A percentile compares a stretch with the other conserved stretches of the same genome.
Evolutionary conservation across 37 sponge, comb jelly and placozoan species (phyloP).

Genomic region (Halisarca cf. caerulea): DNA sequence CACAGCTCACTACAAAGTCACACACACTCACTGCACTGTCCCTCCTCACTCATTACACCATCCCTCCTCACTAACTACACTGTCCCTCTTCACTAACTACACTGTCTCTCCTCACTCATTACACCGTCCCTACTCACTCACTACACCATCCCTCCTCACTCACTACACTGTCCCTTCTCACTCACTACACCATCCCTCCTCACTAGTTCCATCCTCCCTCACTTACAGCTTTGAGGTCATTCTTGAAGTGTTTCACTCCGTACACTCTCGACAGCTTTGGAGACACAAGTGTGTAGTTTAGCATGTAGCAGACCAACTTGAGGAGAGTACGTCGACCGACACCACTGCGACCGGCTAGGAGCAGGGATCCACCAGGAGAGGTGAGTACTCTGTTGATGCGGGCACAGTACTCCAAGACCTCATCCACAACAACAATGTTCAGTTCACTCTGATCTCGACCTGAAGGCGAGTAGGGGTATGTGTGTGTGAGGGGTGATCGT

Average conservation of each 20-base stretch:
- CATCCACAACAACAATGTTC: constrained; percentile 80
- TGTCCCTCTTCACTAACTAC: not conserved
- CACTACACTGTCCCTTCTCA: not conserved
- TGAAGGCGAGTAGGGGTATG: too few species aligned
- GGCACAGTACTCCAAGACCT: constrained; percentile 87
- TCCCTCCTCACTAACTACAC: not conserved
- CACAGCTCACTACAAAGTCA: too few species aligned
- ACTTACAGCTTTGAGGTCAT: constrained; percentile 80
- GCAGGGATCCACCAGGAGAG: constrained; percentile 86
- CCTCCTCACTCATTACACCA: not conserved
- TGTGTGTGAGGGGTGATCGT: too few species aligned
- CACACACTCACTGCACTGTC: too few species aligned
- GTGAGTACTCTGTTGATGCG: constrained; percentile 90
- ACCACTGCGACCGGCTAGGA: constrained; percentile 93
- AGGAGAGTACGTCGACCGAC: constrained; percentile 91
- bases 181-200: not conserved
- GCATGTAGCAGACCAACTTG: constrained; percentile 80
- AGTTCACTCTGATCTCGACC: constrained; percentile 77
- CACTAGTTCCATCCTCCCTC: not conserved
- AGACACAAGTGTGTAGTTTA: constrained; percentile 72
- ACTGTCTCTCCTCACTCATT: not conserved
- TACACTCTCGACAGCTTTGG: constrained; percentile 87
- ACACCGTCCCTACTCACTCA: not conserved
- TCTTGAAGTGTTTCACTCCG: constrained; percentile 87
- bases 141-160: not conserved